phyloP scores from a whole-genome alignment of 2,113 vertebrate species.

The Stomatorhinus ivindoensis region DNA sequence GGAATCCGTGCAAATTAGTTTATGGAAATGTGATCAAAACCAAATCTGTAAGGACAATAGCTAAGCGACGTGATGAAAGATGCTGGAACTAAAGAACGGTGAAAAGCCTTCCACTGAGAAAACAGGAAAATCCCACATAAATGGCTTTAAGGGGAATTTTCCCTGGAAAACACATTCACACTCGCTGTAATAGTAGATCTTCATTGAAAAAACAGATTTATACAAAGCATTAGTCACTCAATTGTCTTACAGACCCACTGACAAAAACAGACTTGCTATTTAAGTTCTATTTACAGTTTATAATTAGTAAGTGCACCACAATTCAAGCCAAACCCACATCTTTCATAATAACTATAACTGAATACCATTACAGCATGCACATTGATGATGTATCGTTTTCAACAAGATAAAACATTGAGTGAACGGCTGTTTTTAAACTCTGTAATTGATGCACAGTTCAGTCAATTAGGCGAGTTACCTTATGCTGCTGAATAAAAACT shows the following conservation, averaged over 20 bases:
- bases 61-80: neutral
- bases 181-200: neutral
- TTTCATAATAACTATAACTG: neutral
- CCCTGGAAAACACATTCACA: neutral
- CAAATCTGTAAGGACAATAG: neutral
- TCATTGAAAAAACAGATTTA: neutral
- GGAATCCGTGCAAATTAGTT: neutral
- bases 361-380: neutral
- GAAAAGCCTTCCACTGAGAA: neutral
- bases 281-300: neutral
- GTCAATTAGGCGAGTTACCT: neutral
- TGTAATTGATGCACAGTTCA: neutral
- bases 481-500: neutral
- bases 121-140: neutral
- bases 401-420: neutral
- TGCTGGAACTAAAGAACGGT: neutral
- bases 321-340: neutral
- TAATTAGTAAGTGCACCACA: neutral
- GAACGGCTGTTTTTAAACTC: neutral
- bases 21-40: neutral
- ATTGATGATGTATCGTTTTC: neutral
- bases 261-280: neutral
- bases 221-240: neutral
- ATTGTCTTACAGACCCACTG: neutral
- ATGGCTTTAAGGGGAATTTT: neutral